Percentiles rank a stretch among this genome's conserved stretches.
Conservation (phyloP, 2,888 invertebrate species). For the Dasysyrphus tricinctus region DNA sequence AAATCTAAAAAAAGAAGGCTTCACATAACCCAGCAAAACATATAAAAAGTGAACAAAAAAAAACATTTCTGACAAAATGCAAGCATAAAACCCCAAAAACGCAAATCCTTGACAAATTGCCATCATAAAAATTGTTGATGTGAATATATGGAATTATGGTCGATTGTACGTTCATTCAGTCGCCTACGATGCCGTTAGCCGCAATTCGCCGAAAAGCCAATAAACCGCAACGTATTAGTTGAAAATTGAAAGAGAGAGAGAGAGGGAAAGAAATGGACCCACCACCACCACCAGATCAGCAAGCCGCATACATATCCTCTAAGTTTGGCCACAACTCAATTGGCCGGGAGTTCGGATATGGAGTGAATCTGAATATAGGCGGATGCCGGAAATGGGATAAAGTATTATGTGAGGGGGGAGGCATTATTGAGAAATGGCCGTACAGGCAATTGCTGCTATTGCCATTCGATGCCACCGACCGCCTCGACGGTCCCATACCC, state of each 20-base stretch:
- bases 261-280: background rate
- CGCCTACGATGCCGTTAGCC: slow-evolving; percentile 36
- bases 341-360: slow-evolving; percentile 49
- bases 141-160: slow-evolving; percentile 72
- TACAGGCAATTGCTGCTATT: slow-evolving; percentile 59
- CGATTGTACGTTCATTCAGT: slow-evolving; percentile 70
- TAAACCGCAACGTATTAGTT: slow-evolving; percentile 76
- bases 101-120: slow-evolving; percentile 77
- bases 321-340: slow-evolving; percentile 75
- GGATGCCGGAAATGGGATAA: slow-evolving; percentile 34
- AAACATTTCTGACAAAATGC: slow-evolving; percentile 67
- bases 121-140: slow-evolving; percentile 76
- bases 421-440: slow-evolving; percentile 62
- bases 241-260: slow-evolving; percentile 61
- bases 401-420: background rate
- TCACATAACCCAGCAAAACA: too few species aligned
- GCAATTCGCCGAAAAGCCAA: slow-evolving; percentile 75
- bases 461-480: background rate
- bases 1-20: slow-evolving; percentile 8
- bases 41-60: too few species aligned
- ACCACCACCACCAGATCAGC: slow-evolving; percentile 6
- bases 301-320: slow-evolving; percentile 74
- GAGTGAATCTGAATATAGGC: slow-evolving; percentile 63
- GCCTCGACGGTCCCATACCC: background rate
- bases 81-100: slow-evolving; percentile 57